phyloP scores from a whole-genome alignment of 2,113 vertebrate species.

The Bolborhynchus lineola region DNA sequence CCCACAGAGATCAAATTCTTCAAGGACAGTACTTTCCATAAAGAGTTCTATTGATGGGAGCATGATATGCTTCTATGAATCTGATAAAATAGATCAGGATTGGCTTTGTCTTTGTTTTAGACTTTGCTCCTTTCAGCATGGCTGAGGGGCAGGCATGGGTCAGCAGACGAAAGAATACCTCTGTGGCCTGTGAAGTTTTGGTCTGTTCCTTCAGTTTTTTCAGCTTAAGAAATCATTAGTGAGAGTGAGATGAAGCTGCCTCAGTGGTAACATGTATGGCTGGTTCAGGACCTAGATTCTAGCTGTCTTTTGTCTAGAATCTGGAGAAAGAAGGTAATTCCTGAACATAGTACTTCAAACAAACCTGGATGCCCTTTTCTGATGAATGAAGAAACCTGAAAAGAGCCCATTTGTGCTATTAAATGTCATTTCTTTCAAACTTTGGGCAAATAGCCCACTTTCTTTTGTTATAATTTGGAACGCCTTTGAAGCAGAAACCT shows the following conservation, averaged over 20 bases:
- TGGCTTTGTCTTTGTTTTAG: background rate
- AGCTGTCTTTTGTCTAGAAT: background rate
- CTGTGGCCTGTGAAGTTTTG: background rate
- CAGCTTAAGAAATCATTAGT: background rate
- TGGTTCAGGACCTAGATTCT: background rate
- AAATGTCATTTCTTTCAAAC: background rate
- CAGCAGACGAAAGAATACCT: background rate
- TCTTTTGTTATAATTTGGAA: background rate
- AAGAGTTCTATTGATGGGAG: background rate
- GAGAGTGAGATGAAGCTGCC: background rate
- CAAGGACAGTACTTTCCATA: background rate
- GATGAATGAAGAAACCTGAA: background rate
- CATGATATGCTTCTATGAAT: background rate
- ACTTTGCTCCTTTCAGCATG: background rate
- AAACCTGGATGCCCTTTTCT: background rate
- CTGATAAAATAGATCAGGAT: background rate
- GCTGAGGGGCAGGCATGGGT: background rate
- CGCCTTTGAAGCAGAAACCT: conserved; percentile 28
- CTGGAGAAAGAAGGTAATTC: background rate
- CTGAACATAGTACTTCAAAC: background rate
- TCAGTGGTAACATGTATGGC: background rate
- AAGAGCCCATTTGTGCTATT: background rate
- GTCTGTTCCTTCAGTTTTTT: background rate
- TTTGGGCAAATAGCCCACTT: background rate
- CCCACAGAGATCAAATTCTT: background rate